Evolutionary conservation across 1,140 invertebrate genomes (phyloP).

Genomic region (Sminthurides bifidus): DNA sequence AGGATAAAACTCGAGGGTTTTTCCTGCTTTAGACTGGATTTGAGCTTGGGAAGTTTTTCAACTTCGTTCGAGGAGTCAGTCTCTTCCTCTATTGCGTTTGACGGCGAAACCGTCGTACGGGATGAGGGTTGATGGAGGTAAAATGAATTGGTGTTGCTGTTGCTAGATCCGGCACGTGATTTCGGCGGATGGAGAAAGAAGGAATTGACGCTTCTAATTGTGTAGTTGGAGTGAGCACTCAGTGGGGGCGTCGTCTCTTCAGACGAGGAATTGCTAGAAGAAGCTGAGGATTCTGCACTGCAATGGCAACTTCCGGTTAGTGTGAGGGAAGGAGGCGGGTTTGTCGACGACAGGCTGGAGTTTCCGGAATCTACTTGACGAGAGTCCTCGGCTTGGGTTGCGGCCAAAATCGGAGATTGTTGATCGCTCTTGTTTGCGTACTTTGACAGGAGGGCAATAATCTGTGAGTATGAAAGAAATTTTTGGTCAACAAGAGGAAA

Average conservation of each 20-base stretch:
- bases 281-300: background rate
- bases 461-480: no score
- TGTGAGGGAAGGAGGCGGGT: background rate
- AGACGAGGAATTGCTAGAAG: background rate
- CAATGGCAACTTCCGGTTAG: background rate
- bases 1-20: background rate
- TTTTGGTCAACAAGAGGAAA: no score
- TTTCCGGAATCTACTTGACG: background rate
- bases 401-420: background rate
- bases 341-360: conserved; percentile 7
- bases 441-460: background rate
- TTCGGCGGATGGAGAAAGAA: conserved; percentile 19
- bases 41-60: background rate
- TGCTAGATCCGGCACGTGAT: background rate
- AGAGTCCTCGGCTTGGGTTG: background rate
- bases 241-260: no score
- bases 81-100: background rate
- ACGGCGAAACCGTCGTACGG: no score
- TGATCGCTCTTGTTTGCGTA: no score
- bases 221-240: no score
- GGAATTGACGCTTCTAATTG: background rate
- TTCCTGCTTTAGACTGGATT: background rate
- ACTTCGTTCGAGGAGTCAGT: background rate
- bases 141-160: conserved; percentile 1
- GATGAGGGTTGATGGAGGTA: conserved; percentile 13